Base-by-base conservation (phyloP, 2,888 invertebrate species). In the Drosophila kambysellisi region DNA sequence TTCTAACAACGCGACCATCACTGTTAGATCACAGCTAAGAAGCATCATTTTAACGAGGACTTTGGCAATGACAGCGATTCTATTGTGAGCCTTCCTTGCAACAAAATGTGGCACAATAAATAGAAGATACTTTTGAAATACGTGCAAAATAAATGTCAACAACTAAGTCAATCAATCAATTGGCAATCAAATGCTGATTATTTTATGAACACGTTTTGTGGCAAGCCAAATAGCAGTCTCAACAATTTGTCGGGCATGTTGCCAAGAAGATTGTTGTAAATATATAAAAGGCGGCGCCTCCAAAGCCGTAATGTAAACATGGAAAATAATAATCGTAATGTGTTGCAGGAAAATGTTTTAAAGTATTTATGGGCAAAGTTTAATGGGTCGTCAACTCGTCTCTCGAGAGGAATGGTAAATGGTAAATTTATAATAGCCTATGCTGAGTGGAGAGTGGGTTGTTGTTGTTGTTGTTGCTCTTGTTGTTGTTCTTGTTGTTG, bases 361-460 rank as follows among this genome's bases (percentile, higher is more conserved):
- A 68, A 79, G 74, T 82, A 79, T 79, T 79, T 70, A 90, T 85
- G 83, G 71, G 33, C 61, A 90, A 85, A 88, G 80, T 85, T 85
- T 81, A 72, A 80, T 82, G 72, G 74, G 78, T 83, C 78, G 69
- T 76, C 73, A 57, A 54, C 59, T 48, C 59, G 12, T 29, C 12
- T 11, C n/a, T n/a, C 8, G n/a, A 7, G 8, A 35, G 35, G 8
- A 53, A 15, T 15, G 32, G 37, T 30, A 32, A n/a, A 32, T 15
- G 29, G 51, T 53, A 60, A 54, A 60, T 61, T 17, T 70, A 35
- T 70, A 71, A 54, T 71, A 25, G 70, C 70, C 37, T n/a, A 41
- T 39, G 20, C 46, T 25, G 46, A 7, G 46, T 20, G 20, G 17
- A 37, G 12, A 35, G 62, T 35, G 32, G 48, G 46, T 0, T 11